phyloP scores from a whole-genome alignment of 2,888 invertebrate genomes.

The Tubulanus polymorphus region DNA sequence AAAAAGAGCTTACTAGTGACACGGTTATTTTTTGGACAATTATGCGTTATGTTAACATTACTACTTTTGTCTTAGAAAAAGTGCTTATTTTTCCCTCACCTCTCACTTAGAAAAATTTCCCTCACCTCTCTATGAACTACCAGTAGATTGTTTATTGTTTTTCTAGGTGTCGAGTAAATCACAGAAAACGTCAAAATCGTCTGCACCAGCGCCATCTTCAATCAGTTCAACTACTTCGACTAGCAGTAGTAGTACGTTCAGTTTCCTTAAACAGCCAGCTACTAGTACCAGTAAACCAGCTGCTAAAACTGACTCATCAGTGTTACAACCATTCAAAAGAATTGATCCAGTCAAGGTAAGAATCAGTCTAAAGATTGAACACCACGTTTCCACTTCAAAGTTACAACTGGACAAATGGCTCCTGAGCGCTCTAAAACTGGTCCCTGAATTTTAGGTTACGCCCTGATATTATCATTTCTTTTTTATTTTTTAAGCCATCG shows the following conservation, averaged over 20 bases:
- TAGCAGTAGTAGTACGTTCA: not conserved
- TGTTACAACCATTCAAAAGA: conserved; percentile 2
- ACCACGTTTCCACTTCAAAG: too few relatives aligned
- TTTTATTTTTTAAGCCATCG: too few relatives aligned
- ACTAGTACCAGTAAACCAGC: not conserved
- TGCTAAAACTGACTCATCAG: not conserved
- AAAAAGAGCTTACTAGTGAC: too few relatives aligned
- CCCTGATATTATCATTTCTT: not conserved
- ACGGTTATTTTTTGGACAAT: too few relatives aligned
- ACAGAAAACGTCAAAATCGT: not conserved
- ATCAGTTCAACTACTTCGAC: not conserved
- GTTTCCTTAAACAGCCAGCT: not conserved
- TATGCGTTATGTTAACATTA: too few relatives aligned
- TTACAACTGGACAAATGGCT: too few relatives aligned
- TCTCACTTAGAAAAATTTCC: not conserved
- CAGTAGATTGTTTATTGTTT: not conserved
- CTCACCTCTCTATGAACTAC: too few relatives aligned
- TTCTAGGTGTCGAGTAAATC: not conserved
- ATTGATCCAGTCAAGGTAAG: not conserved
- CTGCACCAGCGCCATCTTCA: not conserved
- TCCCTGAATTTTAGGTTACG: too few relatives aligned
- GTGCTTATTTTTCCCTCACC: too few relatives aligned
- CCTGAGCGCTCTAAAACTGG: not conserved
- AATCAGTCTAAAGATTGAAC: too few relatives aligned
- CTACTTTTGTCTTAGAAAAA: too few relatives aligned